These are phyloP conservation scores for Cheilosia scutellata DNA, from an alignment of 2,888 invertebrate species.

Conservation along the genomic window DNA sequence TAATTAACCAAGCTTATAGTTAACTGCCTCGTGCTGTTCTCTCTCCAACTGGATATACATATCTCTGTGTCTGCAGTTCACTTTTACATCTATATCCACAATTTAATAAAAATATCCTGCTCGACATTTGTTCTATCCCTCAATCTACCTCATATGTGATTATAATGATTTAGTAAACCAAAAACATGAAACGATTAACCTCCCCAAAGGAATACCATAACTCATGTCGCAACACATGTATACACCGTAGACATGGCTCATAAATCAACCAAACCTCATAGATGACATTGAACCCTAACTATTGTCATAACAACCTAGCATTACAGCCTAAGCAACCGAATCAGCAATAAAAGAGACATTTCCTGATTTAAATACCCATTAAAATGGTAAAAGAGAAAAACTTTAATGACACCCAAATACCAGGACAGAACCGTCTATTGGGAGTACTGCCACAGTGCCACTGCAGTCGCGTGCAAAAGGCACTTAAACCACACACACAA, in stretches of 20 bases:
- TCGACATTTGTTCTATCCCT: slow-evolving; percentile 1
- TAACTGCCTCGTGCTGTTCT: background rate
- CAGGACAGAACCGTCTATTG: slow-evolving; percentile 13
- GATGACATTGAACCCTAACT: slow-evolving; percentile 64
- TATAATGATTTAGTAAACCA: background rate
- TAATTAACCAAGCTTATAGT: too few species aligned
- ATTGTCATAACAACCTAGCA: slow-evolving; percentile 9
- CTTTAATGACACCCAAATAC: slow-evolving; percentile 54
- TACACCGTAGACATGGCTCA: background rate
- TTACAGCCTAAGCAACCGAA: slow-evolving; percentile 13
- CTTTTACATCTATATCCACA: slow-evolving; percentile 11
- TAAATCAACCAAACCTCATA: slow-evolving; percentile 23
- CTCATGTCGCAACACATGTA: slow-evolving; percentile 4
- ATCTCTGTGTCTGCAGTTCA: background rate
- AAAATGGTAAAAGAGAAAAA: slow-evolving; percentile 51
- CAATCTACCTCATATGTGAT: slow-evolving; percentile 22
- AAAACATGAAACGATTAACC: slow-evolving; percentile 14
- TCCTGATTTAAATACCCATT: slow-evolving; percentile 56
- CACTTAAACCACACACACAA: slow-evolving; percentile 80
- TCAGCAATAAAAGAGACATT: slow-evolving; percentile 39
- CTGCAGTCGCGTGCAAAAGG: slow-evolving; percentile 80
- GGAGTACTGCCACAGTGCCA: background rate
- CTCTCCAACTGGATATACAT: background rate
- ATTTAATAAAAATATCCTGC: slow-evolving; percentile 3
- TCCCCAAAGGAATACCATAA: background rate